phyloP scores from a whole-genome alignment of 2,797 vertebrate genomes.

The Sphaeramia orbicularis region DNA sequence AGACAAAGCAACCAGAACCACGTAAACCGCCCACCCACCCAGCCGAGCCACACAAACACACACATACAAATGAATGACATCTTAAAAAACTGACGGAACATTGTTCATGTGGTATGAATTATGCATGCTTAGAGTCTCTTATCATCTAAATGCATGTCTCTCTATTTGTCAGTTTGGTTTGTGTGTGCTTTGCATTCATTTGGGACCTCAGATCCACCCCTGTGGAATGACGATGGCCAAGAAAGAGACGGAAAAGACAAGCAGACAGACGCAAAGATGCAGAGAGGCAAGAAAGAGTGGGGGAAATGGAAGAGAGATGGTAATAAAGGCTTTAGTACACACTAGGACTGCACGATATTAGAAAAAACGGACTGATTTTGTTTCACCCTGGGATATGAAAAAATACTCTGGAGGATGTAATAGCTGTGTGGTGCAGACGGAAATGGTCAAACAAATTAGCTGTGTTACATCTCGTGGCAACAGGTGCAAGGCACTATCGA shows the following conservation, averaged over 20 bases:
- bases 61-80: slow-evolving; percentile 37
- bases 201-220: slow-evolving; percentile 41
- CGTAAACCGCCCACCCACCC: neutral
- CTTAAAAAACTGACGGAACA: slow-evolving; percentile 35
- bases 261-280: neutral
- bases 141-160: slow-evolving; percentile 65
- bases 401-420: no score
- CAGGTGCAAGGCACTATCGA: no score
- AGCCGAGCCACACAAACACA: neutral
- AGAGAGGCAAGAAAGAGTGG: neutral
- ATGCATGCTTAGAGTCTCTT: slow-evolving; percentile 58
- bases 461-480: no score
- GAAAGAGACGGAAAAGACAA: slow-evolving; percentile 8
- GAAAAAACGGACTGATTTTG: no score
- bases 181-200: slow-evolving; percentile 62
- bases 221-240: slow-evolving; percentile 42
- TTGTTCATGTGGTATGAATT: slow-evolving; percentile 56
- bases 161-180: slow-evolving; percentile 63
- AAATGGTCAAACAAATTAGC: no score
- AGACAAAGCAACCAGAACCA: slow-evolving; percentile 17
- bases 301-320: neutral
- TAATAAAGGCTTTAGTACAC: slow-evolving; percentile 23
- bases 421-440: no score
- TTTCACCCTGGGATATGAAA: no score
- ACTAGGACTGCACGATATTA: no score